Percentiles rank a stretch among this genome's conserved stretches.
phyloP scores from a whole-genome alignment of 2,888 invertebrate genomes.

The Parnassius orleans region DNA sequence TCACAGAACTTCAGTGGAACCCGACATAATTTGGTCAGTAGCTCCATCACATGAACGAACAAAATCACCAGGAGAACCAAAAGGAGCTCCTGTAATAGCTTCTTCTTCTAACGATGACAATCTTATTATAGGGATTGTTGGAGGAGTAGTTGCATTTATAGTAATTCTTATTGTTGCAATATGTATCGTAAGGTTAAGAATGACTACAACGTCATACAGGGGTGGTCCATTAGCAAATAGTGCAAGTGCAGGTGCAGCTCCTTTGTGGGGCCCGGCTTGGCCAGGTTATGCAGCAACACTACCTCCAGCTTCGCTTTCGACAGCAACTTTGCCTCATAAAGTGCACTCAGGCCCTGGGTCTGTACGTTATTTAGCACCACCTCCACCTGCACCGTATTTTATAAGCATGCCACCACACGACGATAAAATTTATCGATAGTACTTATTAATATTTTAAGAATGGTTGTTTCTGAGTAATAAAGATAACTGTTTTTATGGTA shows the following conservation, averaged over 20 bases:
- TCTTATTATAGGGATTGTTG: conserved; percentile 96
- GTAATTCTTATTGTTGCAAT: conserved; percentile 93
- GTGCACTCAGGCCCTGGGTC: conserved; percentile 77
- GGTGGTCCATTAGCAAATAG: conserved; percentile 85
- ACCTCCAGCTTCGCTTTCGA: conserved; percentile 81
- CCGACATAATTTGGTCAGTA: conserved; percentile 94
- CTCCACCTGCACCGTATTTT: conserved; percentile 84
- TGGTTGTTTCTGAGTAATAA: background rate
- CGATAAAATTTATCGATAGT: conserved; percentile 84
- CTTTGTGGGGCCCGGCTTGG: conserved; percentile 80
- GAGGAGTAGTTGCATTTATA: conserved; percentile 95
- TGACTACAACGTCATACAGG: conserved; percentile 85
- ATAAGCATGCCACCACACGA: conserved; percentile 83
- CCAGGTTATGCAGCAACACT: conserved; percentile 81
- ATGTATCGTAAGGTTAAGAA: conserved; percentile 89
- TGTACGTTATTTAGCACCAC: conserved; percentile 80
- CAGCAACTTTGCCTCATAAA: conserved; percentile 85
- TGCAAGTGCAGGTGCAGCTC: conserved; percentile 81
- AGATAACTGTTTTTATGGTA: conserved; percentile 20
- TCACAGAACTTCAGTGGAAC: conserved; percentile 85
- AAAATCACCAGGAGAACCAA: conserved; percentile 79
- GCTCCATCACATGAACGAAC: conserved; percentile 85
- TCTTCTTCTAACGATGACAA: conserved; percentile 92
- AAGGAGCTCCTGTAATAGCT: conserved; percentile 79
- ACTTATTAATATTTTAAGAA: background rate